phyloP scores from a whole-genome alignment of 2,888 invertebrate species.

The Mystacides longicornis region DNA sequence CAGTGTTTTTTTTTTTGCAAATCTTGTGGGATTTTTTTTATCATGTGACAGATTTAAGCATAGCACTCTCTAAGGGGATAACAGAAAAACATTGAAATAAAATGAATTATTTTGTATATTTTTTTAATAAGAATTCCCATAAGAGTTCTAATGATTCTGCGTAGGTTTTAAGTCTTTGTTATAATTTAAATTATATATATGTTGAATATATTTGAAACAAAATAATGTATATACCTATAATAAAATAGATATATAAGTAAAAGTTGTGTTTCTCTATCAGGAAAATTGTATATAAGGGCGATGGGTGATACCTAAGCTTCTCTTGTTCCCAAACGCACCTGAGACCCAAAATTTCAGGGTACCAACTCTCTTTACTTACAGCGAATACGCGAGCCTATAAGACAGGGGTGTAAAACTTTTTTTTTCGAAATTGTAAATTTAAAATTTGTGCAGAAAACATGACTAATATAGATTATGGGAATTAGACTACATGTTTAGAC shows the following conservation, averaged over 20 bases:
- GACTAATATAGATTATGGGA: not conserved
- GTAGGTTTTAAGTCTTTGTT: too few species aligned
- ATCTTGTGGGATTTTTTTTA: too few species aligned
- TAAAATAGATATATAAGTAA: not conserved
- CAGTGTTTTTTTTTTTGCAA: too few species aligned
- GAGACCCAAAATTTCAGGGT: slow-evolving; percentile 35
- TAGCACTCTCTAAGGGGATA: too few species aligned
- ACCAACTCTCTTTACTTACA: not conserved
- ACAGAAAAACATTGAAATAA: too few species aligned
- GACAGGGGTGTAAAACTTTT: not conserved
- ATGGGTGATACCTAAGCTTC: slow-evolving; percentile 26
- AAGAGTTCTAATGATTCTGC: too few species aligned
- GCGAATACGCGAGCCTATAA: not conserved
- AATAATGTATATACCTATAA: slow-evolving; percentile 7
- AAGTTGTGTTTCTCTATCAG: not conserved
- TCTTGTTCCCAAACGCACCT: slow-evolving; percentile 40
- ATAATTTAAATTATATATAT: too few species aligned
- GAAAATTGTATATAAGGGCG: slow-evolving; percentile 3
- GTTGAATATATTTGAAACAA: too few species aligned
- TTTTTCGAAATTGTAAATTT: not conserved
- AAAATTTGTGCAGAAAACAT: not conserved
- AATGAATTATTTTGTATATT: too few species aligned
- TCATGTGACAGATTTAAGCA: too few species aligned
- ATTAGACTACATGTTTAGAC: not conserved
- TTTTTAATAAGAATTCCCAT: too few species aligned